Evolutionary conservation across 2,113 vertebrate genomes (phyloP).

Genomic region (Semicossyphus pulcher): DNA sequence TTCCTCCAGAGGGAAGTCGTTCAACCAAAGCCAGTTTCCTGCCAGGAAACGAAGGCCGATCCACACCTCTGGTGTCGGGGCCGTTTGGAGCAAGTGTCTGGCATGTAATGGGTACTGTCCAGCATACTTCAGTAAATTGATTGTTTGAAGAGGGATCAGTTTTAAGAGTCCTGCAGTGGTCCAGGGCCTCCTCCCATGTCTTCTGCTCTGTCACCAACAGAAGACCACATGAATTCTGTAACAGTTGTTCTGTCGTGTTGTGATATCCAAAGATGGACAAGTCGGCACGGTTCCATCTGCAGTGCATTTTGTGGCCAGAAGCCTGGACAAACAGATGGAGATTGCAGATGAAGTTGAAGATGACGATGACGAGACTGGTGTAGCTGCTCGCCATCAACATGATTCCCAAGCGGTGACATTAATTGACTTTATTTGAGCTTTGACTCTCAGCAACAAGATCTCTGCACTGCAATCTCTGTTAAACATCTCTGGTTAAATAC

Average conservation of each 20-base stretch:
- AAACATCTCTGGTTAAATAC: neutral
- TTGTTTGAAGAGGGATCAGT: neutral
- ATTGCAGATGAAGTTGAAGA: constrained; percentile 28
- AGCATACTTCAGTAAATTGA: neutral
- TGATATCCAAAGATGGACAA: neutral
- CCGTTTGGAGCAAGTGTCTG: neutral
- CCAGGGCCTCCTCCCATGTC: constrained; percentile 31
- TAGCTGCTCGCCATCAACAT: constrained; percentile 1
- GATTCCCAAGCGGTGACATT: neutral
- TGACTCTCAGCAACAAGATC: neutral
- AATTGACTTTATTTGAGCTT: neutral
- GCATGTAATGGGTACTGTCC: neutral
- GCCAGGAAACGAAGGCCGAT: constrained; percentile 33
- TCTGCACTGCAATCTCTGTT: neutral
- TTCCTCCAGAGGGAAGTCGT: neutral
- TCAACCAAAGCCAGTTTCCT: constrained; percentile 37
- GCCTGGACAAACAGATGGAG: neutral
- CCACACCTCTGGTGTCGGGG: constrained; percentile 23
- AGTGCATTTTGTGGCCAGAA: neutral
- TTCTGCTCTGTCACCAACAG: constrained; percentile 26
- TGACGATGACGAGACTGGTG: neutral
- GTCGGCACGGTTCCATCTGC: neutral
- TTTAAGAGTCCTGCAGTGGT: constrained; percentile 24
- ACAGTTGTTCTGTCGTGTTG: neutral
- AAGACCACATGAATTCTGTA: neutral